phyloP scores from a whole-genome alignment of 1,140 invertebrate species.

The Asobara japonica region DNA sequence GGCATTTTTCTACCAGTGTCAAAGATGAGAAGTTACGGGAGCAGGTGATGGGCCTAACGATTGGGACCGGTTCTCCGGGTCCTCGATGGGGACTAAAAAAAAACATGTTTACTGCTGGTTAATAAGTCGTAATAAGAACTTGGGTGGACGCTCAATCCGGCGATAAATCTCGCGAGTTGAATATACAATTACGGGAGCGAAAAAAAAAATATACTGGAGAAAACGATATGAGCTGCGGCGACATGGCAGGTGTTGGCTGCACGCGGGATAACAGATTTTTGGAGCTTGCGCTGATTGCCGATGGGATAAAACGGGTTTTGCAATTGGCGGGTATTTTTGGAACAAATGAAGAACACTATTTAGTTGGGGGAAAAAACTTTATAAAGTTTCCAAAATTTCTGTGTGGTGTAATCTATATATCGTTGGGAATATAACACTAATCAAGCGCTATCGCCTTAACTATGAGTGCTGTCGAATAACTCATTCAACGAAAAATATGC shows the following conservation, averaged over 20 bases:
- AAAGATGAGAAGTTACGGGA: conserved; percentile 31
- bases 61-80: conserved; percentile 48
- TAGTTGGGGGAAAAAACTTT: neutral
- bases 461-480: too few relatives aligned
- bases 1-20: conserved; percentile 11
- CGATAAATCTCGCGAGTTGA: conserved; percentile 51
- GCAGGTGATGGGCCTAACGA: conserved; percentile 44
- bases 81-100: conserved; percentile 34
- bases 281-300: neutral
- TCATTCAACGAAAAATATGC: too few relatives aligned
- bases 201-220: too few relatives aligned
- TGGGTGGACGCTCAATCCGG: conserved; percentile 21
- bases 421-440: too few relatives aligned
- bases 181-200: conserved; percentile 36
- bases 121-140: conserved; percentile 56
- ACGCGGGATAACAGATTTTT: neutral
- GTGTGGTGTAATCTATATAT: too few relatives aligned
- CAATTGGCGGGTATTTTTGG: too few relatives aligned
- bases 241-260: conserved; percentile 19
- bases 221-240: neutral
- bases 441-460: too few relatives aligned
- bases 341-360: neutral
- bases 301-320: too few relatives aligned
- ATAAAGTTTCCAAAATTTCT: too few relatives aligned
- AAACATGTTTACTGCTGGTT: conserved; percentile 47